Evolutionary conservation across 2,113 vertebrate genomes (phyloP).

Genomic region (Cavia aperea): DNA sequence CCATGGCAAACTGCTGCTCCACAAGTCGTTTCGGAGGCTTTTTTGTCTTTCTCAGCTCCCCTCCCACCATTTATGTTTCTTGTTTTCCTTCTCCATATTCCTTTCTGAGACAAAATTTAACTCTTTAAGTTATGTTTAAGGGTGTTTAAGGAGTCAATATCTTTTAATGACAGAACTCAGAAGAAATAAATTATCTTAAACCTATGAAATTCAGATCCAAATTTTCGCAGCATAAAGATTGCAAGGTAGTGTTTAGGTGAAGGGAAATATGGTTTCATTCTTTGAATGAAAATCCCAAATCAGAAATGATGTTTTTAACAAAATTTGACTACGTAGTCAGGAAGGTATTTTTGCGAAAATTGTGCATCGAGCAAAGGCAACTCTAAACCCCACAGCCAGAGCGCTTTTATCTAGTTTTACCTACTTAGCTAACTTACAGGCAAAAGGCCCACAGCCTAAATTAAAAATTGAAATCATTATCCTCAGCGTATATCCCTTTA

Average conservation of each 20-base stretch:
- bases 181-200: conserved; percentile 34
- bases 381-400: not conserved
- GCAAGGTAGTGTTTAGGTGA: not conserved
- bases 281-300: not conserved
- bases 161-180: not conserved
- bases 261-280: not conserved
- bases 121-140: not conserved
- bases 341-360: not conserved
- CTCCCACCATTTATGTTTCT: not conserved
- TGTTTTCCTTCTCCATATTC: not conserved
- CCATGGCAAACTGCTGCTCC: not conserved
- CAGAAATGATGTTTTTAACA: not conserved
- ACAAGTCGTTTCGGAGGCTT: not conserved
- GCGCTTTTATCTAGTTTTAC: conserved; percentile 7
- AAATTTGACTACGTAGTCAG: not conserved
- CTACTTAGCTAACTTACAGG: conserved; percentile 11
- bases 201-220: not conserved
- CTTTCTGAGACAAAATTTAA: conserved; percentile 12
- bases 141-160: not conserved
- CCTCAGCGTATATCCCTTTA: not conserved
- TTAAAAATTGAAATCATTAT: not conserved
- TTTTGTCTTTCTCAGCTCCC: not conserved
- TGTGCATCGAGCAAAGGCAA: not conserved
- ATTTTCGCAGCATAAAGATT: not conserved
- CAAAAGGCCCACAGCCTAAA: not conserved